Evolutionary conservation across 2,888 invertebrate genomes (phyloP).

Genomic region (Drosophila mettleri): DNA sequence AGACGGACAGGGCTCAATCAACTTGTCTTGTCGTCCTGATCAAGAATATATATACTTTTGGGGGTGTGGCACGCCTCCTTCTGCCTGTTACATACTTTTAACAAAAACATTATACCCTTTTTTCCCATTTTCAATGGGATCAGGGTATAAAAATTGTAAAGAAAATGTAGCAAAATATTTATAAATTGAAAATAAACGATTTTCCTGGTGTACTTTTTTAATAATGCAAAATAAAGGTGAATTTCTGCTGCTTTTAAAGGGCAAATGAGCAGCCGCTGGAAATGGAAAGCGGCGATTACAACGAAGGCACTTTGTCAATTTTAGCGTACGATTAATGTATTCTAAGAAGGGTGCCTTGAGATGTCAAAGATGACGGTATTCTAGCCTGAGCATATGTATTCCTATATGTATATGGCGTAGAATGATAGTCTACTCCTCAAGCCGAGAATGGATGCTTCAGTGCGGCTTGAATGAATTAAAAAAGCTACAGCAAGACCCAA

Average conservation of each 20-base stretch:
- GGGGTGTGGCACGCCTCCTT: too few species aligned
- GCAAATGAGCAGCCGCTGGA: constrained; percentile 35
- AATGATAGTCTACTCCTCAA: constrained; percentile 23
- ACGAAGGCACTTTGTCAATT: constrained; percentile 5
- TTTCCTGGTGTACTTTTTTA: constrained; percentile 37
- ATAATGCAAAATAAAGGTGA: constrained; percentile 46
- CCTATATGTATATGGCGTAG: constrained; percentile 44
- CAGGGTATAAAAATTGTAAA: too few species aligned
- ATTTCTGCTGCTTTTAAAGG: constrained; percentile 40
- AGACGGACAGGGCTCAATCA: too few species aligned
- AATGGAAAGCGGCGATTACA: constrained; percentile 9
- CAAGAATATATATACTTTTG: too few species aligned
- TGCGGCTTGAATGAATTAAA: constrained; percentile 50
- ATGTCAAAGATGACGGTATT: constrained; percentile 30
- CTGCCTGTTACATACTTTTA: too few species aligned
- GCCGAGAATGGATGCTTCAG: constrained; percentile 17
- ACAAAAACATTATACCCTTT: too few species aligned
- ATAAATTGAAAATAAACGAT: too few species aligned
- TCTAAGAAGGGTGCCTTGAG: too few species aligned
- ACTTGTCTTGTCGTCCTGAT: too few species aligned
- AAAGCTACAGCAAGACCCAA: constrained; percentile 50
- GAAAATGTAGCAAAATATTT: too few species aligned
- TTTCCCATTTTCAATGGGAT: too few species aligned
- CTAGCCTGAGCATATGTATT: constrained; percentile 32
- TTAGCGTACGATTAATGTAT: too few species aligned